Evolutionary conservation across 1,140 invertebrate genomes (phyloP).

Genomic region (Araneus ventricosus): DNA sequence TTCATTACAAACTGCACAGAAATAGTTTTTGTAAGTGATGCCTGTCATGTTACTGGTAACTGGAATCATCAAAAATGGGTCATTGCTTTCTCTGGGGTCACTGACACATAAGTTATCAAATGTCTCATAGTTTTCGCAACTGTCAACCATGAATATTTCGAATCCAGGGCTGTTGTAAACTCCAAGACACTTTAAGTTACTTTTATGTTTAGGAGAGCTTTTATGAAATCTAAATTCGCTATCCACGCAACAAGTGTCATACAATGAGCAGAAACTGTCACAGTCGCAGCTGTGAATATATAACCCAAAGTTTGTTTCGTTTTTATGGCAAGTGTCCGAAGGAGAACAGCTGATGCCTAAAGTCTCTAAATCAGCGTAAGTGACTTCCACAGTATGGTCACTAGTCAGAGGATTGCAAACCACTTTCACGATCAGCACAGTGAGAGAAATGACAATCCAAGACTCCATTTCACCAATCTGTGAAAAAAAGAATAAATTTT

Average conservation of each 20-base stretch:
- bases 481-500: no score
- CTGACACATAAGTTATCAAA: neutral
- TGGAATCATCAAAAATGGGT: slow-evolving; percentile 80
- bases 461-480: no score
- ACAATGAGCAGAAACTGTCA: neutral
- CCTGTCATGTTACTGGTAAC: slow-evolving; percentile 80
- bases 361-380: neutral
- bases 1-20: slow-evolving; percentile 83
- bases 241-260: neutral
- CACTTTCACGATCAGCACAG: neutral
- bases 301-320: neutral
- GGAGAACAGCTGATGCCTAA: neutral
- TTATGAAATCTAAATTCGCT: neutral
- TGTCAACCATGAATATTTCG: neutral
- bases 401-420: neutral
- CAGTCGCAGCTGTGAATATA: neutral
- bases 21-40: slow-evolving; percentile 82
- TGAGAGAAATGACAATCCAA: no score
- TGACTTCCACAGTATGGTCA: neutral
- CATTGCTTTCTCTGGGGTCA: slow-evolving; percentile 76
- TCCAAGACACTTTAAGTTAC: neutral
- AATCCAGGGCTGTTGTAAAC: neutral
- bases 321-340: neutral
- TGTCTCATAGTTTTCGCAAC: neutral
- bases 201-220: neutral